Evolutionary conservation across 2,113 vertebrate species (phyloP).

Genomic region (Chloebia gouldiae): DNA sequence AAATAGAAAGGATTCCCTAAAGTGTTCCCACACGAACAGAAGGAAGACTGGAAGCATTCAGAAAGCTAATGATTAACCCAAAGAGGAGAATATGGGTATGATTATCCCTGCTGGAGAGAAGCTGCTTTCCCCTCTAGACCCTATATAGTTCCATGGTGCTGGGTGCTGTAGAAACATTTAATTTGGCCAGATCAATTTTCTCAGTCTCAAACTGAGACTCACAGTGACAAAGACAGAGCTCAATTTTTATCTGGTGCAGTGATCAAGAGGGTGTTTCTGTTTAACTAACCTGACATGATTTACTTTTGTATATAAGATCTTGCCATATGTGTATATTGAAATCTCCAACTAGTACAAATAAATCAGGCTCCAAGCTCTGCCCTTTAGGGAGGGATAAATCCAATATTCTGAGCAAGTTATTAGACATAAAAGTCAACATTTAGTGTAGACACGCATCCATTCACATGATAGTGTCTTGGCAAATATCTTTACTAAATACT

Average conservation of each 20-base stretch:
- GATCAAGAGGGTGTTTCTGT: conserved; percentile 39
- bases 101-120: conserved; percentile 5
- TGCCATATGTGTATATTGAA: background rate
- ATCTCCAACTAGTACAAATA: conserved; percentile 19
- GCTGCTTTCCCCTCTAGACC: background rate
- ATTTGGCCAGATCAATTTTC: background rate
- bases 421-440: background rate
- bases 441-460: background rate
- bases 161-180: conserved; percentile 15
- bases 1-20: conserved; percentile 47
- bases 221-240: background rate
- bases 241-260: conserved; percentile 23
- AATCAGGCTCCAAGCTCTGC: background rate
- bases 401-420: background rate
- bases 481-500: background rate
- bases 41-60: conserved; percentile 51
- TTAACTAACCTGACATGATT: conserved; percentile 35
- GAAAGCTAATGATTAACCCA: background rate
- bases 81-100: background rate
- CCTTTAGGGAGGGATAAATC: conserved; percentile 5
- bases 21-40: conserved; percentile 22
- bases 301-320: background rate
- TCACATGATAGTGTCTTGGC: background rate
- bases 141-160: background rate
- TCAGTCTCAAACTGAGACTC: background rate